Evolutionary conservation across 2,113 vertebrate genomes (phyloP), one percentile per base, ranked within the genome.

Genomic region (Bubo blakistoni): DNA sequence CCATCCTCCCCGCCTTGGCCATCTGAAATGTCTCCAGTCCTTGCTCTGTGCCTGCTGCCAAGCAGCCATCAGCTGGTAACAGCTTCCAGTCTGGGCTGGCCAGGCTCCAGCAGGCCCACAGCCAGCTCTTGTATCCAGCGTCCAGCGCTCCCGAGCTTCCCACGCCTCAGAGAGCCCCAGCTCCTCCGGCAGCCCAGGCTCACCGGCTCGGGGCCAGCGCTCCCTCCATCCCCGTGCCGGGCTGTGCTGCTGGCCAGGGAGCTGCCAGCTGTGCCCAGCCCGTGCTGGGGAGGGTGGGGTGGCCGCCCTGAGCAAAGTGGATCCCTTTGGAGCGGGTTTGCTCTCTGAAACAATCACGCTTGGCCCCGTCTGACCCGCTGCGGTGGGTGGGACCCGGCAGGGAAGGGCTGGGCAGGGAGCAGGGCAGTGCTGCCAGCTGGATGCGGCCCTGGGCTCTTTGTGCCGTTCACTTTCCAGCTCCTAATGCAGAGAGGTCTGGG

Each of bases 61-160:
- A 72, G 92, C 93, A 80, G 80, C 88, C 89, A 83, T 90, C 83
- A 72, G 84, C 91, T 94, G 91, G 84, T 91, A 78, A 10, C 95
- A 83, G 91, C 92, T 91, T 73, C 74, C 83, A 95, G 70, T 81
- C 86, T 59, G 34, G 61, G 54, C 92, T 96, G 95, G 87, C 92
- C 0, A 30, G 29, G 76, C 74, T 81, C 65, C 95, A 94, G 92
- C 78, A 26, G 95, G 93, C 88, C 71, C 10, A 0, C 10, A 9
- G 94, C 93, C 97, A 86, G 58, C 63, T 63, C 49, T 62, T 77
- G 63, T 52, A 83, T 95, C 87, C 86, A 95, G 76, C 74, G 26
- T 90, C 96, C 97, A 66, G 77, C 10, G n/a, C 87, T 91, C 87
- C 76, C 29, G 6, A 70, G 91, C 96, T 97, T 94, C 96, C 95